A percentile compares a stretch with the other conserved stretches of the same genome.
Evolutionary conservation across 2,797 vertebrate species (phyloP).

Genomic region (Scolopax rusticola): DNA sequence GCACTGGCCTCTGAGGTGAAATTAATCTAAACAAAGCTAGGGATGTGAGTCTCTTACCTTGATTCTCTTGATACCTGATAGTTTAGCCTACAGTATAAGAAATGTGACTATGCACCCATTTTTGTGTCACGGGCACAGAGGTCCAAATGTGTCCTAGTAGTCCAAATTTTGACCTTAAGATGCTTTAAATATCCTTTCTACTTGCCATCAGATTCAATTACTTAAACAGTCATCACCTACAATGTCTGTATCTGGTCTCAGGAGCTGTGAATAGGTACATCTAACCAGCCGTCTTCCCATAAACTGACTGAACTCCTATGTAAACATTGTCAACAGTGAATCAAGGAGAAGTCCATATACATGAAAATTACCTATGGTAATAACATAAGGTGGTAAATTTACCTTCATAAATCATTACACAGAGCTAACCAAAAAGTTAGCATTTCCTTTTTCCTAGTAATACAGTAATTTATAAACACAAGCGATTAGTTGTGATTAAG

Average conservation of each 20-base stretch:
- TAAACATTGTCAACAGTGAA: not conserved
- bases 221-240: not conserved
- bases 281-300: not conserved
- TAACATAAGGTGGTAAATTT: not conserved
- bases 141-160: not conserved
- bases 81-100: not conserved
- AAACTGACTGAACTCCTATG: not conserved
- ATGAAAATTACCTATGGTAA: not conserved
- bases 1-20: not conserved
- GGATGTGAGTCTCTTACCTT: not conserved
- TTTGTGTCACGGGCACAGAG: not conserved
- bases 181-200: not conserved
- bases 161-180: not conserved
- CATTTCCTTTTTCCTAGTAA: not conserved
- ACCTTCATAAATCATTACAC: not conserved
- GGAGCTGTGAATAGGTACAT: not conserved
- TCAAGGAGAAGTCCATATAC: not conserved
- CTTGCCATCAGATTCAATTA: not conserved
- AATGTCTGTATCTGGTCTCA: not conserved
- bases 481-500: not conserved
- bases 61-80: not conserved
- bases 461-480: not conserved
- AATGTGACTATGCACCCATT: not conserved
- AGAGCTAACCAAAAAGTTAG: accelerated
- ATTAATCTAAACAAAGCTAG: not conserved